A percentile compares a stretch with the other conserved stretches of the same genome.
Evolutionary conservation across 2,888 invertebrate genomes (phyloP).

Genomic region (Troides aeacus): DNA sequence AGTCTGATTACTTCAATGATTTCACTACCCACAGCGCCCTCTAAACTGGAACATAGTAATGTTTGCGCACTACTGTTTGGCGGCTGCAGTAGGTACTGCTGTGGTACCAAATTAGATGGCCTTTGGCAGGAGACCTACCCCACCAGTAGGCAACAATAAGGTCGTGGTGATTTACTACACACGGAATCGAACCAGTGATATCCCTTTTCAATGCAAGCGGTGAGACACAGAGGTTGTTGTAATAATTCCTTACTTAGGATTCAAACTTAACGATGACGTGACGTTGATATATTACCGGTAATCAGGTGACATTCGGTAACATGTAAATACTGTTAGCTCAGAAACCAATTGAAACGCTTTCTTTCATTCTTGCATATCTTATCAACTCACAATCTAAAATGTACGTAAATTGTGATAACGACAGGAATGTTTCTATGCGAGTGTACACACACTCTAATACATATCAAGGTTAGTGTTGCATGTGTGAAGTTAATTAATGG

Average conservation of each 20-base stretch:
- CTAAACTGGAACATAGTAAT: too few relatives aligned
- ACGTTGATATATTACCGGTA: background rate
- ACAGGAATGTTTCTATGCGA: background rate
- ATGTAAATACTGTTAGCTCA: background rate
- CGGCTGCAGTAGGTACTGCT: too few relatives aligned
- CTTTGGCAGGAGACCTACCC: too few relatives aligned
- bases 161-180: too few relatives aligned
- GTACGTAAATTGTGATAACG: slow-evolving; percentile 12
- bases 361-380: slow-evolving; percentile 10
- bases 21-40: too few relatives aligned
- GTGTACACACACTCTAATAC: slow-evolving; percentile 3
- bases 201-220: too few relatives aligned
- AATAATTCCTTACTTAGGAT: background rate
- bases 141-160: too few relatives aligned
- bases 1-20: too few relatives aligned
- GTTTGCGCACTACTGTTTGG: too few relatives aligned
- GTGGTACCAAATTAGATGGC: too few relatives aligned
- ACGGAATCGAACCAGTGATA: too few relatives aligned
- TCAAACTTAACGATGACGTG: background rate
- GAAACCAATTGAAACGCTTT: slow-evolving; percentile 9
- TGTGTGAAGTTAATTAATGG: slow-evolving; percentile 3
- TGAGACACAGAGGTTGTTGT: too few relatives aligned
- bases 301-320: background rate
- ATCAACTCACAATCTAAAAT: slow-evolving; percentile 12
- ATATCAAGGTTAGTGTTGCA: slow-evolving; percentile 13